Evolutionary conservation across 2,888 invertebrate species (phyloP).

Genomic region (Linnaemya vulpina): DNA sequence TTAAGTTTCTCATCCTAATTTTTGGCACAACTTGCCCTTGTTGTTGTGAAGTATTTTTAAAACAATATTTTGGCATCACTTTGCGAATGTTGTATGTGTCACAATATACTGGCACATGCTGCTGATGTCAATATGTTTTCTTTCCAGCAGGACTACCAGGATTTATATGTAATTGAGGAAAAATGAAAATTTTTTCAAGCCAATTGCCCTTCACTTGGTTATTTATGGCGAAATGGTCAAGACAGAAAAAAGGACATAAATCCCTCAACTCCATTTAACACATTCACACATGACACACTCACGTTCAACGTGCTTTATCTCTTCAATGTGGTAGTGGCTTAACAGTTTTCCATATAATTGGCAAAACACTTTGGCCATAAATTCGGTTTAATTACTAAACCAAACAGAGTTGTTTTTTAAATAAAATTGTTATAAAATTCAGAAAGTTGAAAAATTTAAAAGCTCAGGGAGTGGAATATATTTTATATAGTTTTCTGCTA

Average conservation of each 20-base stretch:
- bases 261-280: constrained; percentile 49
- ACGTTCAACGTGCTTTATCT: constrained; percentile 42
- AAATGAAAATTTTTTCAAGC: constrained; percentile 4
- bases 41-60: neutral
- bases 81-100: neutral
- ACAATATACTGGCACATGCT: neutral
- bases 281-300: constrained; percentile 29
- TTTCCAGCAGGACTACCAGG: constrained; percentile 4
- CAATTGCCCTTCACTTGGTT: constrained; percentile 27
- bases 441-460: neutral
- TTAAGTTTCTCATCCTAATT: neutral
- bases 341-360: constrained; percentile 46
- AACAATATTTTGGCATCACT: constrained; percentile 40
- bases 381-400: constrained; percentile 44
- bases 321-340: constrained; percentile 38
- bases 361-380: constrained; percentile 49
- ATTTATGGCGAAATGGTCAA: constrained; percentile 39
- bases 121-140: constrained; percentile 2
- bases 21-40: neutral
- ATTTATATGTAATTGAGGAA: constrained; percentile 30
- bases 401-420: neutral
- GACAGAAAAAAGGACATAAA: constrained; percentile 28
- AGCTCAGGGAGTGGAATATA: too few species aligned
- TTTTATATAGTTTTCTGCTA: neutral
- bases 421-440: constrained; percentile 1